Percentiles rank a stretch among this genome's conserved stretches.
Conservation (phyloP, 64 coral and sea anemone genomes). For the Montipora capricornis region DNA sequence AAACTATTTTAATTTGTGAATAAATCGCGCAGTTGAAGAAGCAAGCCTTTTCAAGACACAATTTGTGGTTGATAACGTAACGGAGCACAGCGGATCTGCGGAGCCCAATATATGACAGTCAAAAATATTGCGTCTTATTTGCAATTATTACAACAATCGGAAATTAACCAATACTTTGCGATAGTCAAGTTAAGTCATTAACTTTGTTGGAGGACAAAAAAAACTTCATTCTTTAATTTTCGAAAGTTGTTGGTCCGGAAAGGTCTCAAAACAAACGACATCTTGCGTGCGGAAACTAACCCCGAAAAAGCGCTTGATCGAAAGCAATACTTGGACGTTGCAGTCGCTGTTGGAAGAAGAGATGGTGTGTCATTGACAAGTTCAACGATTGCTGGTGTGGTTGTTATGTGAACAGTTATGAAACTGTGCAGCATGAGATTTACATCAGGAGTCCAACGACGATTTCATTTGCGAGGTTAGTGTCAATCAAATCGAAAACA, state of each 20-base stretch:
- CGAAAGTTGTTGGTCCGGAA: not conserved
- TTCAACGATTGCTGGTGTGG: not conserved
- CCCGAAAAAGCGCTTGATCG: not conserved
- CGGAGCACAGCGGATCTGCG: not conserved
- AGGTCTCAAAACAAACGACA: not conserved
- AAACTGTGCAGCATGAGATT: not conserved
- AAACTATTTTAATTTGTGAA: slow-evolving; percentile 24
- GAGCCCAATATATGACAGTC: slow-evolving; percentile 5
- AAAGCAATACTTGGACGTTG: not conserved
- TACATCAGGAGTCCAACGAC: no score
- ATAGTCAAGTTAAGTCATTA: not conserved
- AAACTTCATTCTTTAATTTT: not conserved
- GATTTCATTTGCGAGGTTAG: not conserved
- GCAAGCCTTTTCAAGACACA: not conserved
- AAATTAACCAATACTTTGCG: not conserved
- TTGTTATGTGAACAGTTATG: not conserved
- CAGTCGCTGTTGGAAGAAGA: not conserved
- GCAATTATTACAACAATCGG: not conserved
- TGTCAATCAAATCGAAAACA: not conserved
- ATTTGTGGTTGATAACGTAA: not conserved
- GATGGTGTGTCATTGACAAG: not conserved
- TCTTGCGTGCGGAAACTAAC: not conserved
- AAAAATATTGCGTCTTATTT: not conserved
- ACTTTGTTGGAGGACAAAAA: not conserved
- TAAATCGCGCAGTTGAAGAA: slow-evolving; percentile 18